phyloP scores from a whole-genome alignment of 1,140 invertebrate genomes.

The Ladona fulva region DNA sequence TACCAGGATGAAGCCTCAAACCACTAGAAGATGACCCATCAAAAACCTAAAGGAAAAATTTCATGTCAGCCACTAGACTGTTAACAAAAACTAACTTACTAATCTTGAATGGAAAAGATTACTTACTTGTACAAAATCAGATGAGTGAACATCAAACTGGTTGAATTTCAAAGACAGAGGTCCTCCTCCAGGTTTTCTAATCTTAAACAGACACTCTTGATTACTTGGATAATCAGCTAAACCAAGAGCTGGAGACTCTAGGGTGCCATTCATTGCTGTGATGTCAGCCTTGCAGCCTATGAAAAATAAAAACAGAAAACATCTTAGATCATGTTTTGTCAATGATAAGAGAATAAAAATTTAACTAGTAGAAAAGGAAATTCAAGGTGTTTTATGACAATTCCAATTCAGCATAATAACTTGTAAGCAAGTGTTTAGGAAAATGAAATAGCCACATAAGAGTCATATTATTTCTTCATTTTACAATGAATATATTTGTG shows the following conservation, averaged over 20 bases:
- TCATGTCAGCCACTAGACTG: background rate
- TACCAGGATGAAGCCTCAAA: conserved; percentile 74
- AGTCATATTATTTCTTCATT: no score
- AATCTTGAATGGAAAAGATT: background rate
- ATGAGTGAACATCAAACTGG: conserved; percentile 73
- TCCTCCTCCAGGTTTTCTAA: conserved; percentile 72
- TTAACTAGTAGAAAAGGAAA: no score
- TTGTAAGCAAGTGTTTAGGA: no score
- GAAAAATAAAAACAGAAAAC: conserved; percentile 15
- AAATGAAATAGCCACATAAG: no score
- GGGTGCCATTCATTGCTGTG: conserved; percentile 67
- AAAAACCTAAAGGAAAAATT: conserved; percentile 49
- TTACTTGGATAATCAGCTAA: conserved; percentile 80
- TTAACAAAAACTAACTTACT: background rate
- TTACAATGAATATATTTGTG: background rate
- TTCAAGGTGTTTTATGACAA: no score
- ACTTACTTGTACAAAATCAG: conserved; percentile 71
- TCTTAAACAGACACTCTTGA: conserved; percentile 80
- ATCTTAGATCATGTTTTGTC: no score
- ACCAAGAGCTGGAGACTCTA: conserved; percentile 79
- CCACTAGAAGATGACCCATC: conserved; percentile 80
- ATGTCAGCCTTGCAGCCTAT: conserved; percentile 68
- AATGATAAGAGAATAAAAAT: no score
- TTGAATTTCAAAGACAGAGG: conserved; percentile 81
- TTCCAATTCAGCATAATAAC: no score